Conservation (phyloP, 1,140 invertebrate genomes). For the Drosophila mayri region DNA sequence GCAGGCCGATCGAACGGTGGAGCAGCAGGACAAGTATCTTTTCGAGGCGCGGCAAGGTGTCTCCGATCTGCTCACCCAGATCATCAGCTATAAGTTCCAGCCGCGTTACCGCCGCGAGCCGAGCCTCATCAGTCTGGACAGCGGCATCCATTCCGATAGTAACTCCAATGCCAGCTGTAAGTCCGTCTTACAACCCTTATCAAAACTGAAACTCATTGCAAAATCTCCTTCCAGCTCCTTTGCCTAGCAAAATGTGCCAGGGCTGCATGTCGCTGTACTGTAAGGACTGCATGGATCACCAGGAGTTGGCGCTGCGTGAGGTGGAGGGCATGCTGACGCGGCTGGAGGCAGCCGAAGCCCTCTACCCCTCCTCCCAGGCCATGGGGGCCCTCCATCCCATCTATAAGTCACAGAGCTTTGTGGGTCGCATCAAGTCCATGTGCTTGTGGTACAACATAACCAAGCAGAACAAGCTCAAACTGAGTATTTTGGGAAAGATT, state of each 20-base stretch:
- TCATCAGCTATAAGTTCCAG: conserved; percentile 89
- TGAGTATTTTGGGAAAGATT: conserved; percentile 91
- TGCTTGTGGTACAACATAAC: conserved; percentile 96
- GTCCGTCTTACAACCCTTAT: background rate
- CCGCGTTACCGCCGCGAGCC: conserved; percentile 63
- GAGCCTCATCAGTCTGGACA: conserved; percentile 73
- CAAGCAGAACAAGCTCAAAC: conserved; percentile 91
- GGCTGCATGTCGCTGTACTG: conserved; percentile 91
- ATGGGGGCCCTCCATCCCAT: conserved; percentile 90
- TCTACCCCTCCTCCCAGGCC: conserved; percentile 94
- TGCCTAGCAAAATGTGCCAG: conserved; percentile 73
- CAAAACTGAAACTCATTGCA: background rate
- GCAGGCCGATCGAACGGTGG: conserved; percentile 89
- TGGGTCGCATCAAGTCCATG: conserved; percentile 90
- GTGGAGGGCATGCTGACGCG: conserved; percentile 90
- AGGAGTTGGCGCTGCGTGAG: conserved; percentile 90
- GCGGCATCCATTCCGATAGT: conserved; percentile 73
- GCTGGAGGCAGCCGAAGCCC: conserved; percentile 90
- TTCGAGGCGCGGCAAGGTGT: conserved; percentile 90
- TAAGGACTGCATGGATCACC: conserved; percentile 88
- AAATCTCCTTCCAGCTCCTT: conserved; percentile 45
- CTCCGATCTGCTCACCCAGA: conserved; percentile 89
- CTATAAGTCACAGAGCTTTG: conserved; percentile 89
- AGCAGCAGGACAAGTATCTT: conserved; percentile 92
- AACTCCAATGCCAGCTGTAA: conserved; percentile 82